Evolutionary conservation across 2,113 vertebrate species (phyloP), one percentile per base, ranked within the genome.

Genomic region (Hyaena hyaena): DNA sequence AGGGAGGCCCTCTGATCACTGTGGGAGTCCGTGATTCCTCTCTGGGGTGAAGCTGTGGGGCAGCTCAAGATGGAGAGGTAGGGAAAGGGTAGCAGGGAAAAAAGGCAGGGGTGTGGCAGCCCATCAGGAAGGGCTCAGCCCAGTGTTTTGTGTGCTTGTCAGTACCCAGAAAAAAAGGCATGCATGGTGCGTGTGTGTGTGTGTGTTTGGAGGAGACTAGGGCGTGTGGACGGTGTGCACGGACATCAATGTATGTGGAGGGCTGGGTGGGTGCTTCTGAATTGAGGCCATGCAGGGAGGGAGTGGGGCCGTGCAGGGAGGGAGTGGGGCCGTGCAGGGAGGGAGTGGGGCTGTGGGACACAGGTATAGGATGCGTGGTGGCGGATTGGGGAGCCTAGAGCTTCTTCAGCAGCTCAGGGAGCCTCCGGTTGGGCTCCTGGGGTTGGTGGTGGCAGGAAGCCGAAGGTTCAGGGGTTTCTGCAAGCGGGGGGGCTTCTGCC

Each of bases 111-210:
- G 5, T 15, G 0, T 23, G 45, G 39, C 24, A 2, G 63, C 58
- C 61, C 53, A 0, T 1, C 69, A 80, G 92, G 82, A 28, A 71
- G 10, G 71, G 19, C 48, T 74, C 63, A 10, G n/a, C 9, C 48
- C 2, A 12, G 35, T 2, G 0, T 1, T 15, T 17, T 39, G 35
- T 26, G 45, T 76, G 9, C 43, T 11, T 31, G n/a, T 26, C 0
- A 26, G 24, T 77, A 15, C 31, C 35, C 5, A 1, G 7, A 26
- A 69, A 45, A 39, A 43, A 61, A 48, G 11, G 11, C 15, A 10
- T 66, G n/a, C 4, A 0, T 10, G 69, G 50, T 4, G 24, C 10
- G 39, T 39, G 39, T 39, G 39, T 39, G 2, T 7, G 8, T 4
- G 0, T 1, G 16, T 4, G 66, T 55, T 50, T 14, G 92, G 7